Base-by-base conservation (phyloP, 2,797 vertebrate genomes). In the Aeoliscus strigatus region DNA sequence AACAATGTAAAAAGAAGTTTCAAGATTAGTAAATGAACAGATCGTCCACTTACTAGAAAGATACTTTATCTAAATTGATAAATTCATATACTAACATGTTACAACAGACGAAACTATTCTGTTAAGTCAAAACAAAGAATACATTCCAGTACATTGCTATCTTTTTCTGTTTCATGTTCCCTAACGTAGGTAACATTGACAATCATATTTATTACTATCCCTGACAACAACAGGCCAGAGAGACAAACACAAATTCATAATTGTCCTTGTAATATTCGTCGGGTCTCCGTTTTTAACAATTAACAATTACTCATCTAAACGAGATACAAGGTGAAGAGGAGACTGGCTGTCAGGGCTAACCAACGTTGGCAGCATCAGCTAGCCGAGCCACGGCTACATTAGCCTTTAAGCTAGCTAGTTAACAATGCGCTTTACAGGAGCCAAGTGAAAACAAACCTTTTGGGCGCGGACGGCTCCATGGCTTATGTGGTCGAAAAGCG, bases 401-500 rank as follows among this genome's bases (percentile, higher is more conserved):
- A 74, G 66, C 68, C 5, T 9, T 2, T 36, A 8, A 21, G 50
- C 49, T 66, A 53, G 39, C 51, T 29, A 27, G 14, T 39, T 26
- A 27, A 34, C 9, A 45, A 34, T 13, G n/a, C 26, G 13, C 27
- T 51, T 66, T 12, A 43, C 58, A 26, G 13, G 6, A 25, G n/a
- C 1, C 5, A 4, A 7, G 57, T 6, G 16, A 3, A 12, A 13
- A 81, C 79, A 5, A 21, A 84, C 85, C 85, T 84, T 77, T 87
- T 87, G 4, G 83, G 82, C 32, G 81, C 83, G n/a, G 82, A 38
- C 8, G 71, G 43, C 51, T 87, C 85, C 83, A 85, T 87, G 11
- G 2, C 45, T 50, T 6, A 26, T 9, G 11, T 5, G 25, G 34
- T 54, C 11, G 32, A 38, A 41, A 1, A 41, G 31, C 8, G 25